Evolutionary conservation across 2,113 vertebrate species (phyloP), one percentile per base, ranked within the genome.

Genomic region (Cyrtonyx montezumae): DNA sequence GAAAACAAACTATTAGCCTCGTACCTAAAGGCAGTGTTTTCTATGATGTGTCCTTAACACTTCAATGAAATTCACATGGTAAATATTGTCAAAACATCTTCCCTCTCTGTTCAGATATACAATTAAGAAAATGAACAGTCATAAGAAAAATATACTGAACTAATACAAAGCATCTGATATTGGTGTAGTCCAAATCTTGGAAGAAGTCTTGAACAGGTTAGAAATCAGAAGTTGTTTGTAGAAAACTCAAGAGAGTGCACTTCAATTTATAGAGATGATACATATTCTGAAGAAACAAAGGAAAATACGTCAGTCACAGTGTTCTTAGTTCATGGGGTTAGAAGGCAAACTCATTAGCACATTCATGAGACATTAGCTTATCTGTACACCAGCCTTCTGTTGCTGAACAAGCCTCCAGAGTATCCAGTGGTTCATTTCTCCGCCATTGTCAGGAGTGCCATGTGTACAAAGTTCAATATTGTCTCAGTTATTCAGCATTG

Each of bases 341-440:
- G 73, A 73, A 95, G 88, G 80, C 58, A 87, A 95, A 83, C 34
- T 91, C 69, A 67, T 93, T 97, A 87, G 79, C 59, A 92, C 89
- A 91, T 90, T 89, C 83, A 79, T 96, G 82, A 79, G 92, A 61
- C 91, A 56, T 91, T 94, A 79, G 76, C 88, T 88, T 94, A 82
- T 94, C 91, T 88, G 10, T 71, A 76, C 84, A 93, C 32, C 49
- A 75, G 42, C 70, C 80, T 89, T 84, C 80, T 90, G 88, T 19
- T 84, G 77, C 90, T 84, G 62, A 88, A 63, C 56, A 77, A 80
- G 65, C 46, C 87, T 78, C 69, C 79, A 22, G 87, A 79, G 88
- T 42, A 96, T 85, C 95, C 62, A 78, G 66, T 46, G 80, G 51
- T 73, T 93, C 79, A 34, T 90, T 93, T 96, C 87, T 63, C 73